phyloP scores from a whole-genome alignment of 2,797 vertebrate species.

The Hephaestus fuliginosus region DNA sequence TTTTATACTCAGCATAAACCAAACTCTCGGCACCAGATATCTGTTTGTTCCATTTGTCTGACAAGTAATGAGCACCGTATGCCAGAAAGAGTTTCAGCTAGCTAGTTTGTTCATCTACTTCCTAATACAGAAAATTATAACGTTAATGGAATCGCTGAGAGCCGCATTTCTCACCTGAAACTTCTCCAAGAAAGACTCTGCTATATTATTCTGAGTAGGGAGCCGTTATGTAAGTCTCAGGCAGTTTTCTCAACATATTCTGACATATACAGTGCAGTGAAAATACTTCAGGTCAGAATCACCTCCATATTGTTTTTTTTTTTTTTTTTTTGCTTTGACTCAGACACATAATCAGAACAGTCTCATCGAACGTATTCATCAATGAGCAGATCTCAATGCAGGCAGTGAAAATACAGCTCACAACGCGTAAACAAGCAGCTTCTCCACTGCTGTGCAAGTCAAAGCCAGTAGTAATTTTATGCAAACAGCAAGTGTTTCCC shows the following conservation, averaged over 20 bases:
- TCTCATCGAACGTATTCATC: neutral
- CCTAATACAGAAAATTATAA: conserved; percentile 8
- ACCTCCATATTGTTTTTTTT: neutral
- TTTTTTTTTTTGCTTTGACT: neutral
- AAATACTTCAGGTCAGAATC: conserved; percentile 18
- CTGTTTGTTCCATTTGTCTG: conserved; percentile 37
- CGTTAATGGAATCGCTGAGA: conserved; percentile 28
- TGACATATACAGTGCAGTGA: conserved; percentile 21
- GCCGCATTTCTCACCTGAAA: conserved; percentile 37
- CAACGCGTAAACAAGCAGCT: conserved; percentile 24
- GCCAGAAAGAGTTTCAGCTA: conserved; percentile 3
- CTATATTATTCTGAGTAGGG: conserved; percentile 6
- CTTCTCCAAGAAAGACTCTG: conserved; percentile 20
- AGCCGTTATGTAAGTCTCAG: conserved; percentile 24
- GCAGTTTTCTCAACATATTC: conserved; percentile 5
- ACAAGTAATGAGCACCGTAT: conserved; percentile 34
- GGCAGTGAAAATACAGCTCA: conserved; percentile 15
- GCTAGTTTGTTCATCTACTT: conserved; percentile 19
- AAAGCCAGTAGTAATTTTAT: conserved; percentile 48
- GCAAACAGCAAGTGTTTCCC: conserved; percentile 61
- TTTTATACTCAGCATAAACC: conserved; percentile 19
- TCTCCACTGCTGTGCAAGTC: conserved; percentile 10
- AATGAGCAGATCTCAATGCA: neutral
- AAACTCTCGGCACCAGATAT: conserved; percentile 31
- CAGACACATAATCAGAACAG: neutral